Evolutionary conservation across 2,797 vertebrate genomes (phyloP).

Genomic region (Acomys russatus): DNA sequence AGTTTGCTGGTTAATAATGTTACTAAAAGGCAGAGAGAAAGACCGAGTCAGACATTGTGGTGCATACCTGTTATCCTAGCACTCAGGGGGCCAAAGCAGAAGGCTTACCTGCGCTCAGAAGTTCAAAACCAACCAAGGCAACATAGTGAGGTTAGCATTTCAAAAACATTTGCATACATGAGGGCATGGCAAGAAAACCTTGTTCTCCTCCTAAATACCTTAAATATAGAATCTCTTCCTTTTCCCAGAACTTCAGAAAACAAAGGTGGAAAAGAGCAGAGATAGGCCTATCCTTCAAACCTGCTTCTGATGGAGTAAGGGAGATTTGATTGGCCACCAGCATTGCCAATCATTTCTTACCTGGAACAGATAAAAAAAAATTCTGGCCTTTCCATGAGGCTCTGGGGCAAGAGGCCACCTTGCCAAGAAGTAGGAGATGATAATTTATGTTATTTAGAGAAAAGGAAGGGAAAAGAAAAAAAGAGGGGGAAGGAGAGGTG

Average conservation of each 20-base stretch:
- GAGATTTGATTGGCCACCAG: background rate
- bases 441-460: background rate
- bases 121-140: background rate
- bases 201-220: background rate
- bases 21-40: background rate
- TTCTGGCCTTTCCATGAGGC: background rate
- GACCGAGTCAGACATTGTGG: background rate
- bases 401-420: background rate
- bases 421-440: background rate
- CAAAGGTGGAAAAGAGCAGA: background rate
- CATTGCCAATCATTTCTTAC: constrained; percentile 14
- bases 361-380: background rate
- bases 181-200: background rate
- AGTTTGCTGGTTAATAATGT: constrained; percentile 4
- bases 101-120: background rate
- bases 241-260: background rate
- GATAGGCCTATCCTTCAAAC: background rate
- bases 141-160: background rate
- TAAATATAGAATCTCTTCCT: background rate
- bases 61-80: background rate
- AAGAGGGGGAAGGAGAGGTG: accelerated
- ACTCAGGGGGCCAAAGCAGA: background rate
- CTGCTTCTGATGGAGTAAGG: background rate
- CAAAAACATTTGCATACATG: background rate
- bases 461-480: no score